These are phyloP conservation scores for Eleginops maclovinus DNA, from an alignment of 2,113 vertebrate genomes.

Conservation along the genomic window DNA sequence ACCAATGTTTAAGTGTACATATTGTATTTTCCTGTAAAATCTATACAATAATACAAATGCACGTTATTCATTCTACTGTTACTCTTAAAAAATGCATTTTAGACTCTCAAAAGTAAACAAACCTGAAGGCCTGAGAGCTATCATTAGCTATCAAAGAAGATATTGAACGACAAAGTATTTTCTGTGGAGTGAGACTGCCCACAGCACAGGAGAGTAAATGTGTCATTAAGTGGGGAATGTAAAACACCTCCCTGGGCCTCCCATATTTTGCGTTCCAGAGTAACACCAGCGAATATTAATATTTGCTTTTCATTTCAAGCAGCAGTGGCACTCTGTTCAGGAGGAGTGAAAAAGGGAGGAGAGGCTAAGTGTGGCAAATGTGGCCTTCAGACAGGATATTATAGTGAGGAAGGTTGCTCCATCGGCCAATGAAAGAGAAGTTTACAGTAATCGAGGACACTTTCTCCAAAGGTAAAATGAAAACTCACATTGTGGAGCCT, in stretches of 20 bases:
- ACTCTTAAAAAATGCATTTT: not conserved
- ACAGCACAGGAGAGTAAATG: conserved; percentile 57
- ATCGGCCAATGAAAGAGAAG: conserved; percentile 49
- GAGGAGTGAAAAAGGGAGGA: conserved; percentile 53
- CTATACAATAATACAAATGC: not conserved
- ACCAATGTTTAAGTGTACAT: not conserved
- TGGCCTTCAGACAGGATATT: conserved; percentile 79
- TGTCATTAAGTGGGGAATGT: conserved; percentile 79
- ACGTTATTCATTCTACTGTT: not conserved
- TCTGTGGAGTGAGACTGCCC: not conserved
- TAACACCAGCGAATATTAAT: conserved; percentile 84
- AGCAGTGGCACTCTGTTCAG: conserved; percentile 69
- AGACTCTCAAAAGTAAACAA: conserved; percentile 4
- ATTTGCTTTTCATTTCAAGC: conserved; percentile 87
- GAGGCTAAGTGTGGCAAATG: conserved; percentile 53
- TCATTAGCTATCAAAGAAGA: conserved; percentile 1
- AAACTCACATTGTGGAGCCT: conserved; percentile 25
- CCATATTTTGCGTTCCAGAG: conserved; percentile 78
- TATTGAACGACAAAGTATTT: too few species aligned
- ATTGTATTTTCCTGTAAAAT: not conserved
- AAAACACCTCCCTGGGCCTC: conserved; percentile 70
- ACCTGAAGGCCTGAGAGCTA: not conserved
- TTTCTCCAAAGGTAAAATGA: conserved; percentile 46
- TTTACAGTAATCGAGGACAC: conserved; percentile 33
- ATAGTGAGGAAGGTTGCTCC: conserved; percentile 45